Evolutionary conservation across 2,888 invertebrate species (phyloP).

Genomic region (Heterodera filipjevi): DNA sequence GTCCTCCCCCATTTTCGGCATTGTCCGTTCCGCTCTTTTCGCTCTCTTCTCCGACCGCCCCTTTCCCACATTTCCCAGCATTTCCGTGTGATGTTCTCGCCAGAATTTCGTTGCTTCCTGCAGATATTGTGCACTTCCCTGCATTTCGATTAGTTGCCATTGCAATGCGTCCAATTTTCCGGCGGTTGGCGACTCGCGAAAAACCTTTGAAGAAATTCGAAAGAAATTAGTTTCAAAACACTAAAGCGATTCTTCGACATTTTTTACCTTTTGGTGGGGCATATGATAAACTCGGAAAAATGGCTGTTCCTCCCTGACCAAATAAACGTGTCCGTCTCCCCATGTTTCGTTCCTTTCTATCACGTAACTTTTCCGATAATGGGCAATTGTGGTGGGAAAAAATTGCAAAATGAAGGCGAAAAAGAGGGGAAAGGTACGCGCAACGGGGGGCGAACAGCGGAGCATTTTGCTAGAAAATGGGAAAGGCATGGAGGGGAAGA

Average conservation of each 20-base stretch:
- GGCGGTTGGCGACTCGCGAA: slow-evolving; percentile 25
- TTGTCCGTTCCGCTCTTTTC: slow-evolving; percentile 13
- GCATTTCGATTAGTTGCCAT: slow-evolving; percentile 25
- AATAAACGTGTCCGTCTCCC: slow-evolving; percentile 28
- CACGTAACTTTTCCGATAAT: slow-evolving; percentile 24
- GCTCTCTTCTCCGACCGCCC: background rate
- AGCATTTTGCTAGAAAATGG: background rate
- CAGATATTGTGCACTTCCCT: slow-evolving; percentile 21
- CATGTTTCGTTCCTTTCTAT: slow-evolving; percentile 27
- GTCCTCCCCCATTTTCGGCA: background rate
- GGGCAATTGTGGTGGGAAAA: background rate
- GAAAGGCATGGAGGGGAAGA: background rate
- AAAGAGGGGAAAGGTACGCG: background rate
- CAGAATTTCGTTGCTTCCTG: slow-evolving; percentile 27
- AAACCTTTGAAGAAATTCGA: slow-evolving; percentile 13
- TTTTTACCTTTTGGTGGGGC: slow-evolving; percentile 35
- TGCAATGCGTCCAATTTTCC: slow-evolving; percentile 13
- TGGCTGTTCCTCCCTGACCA: slow-evolving; percentile 31
- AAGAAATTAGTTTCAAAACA: too few relatives aligned
- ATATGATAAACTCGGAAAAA: slow-evolving; percentile 42
- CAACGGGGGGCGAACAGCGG: background rate
- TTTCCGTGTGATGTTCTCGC: slow-evolving; percentile 11
- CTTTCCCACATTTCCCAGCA: background rate
- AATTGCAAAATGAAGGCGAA: background rate
- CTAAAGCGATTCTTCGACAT: too few relatives aligned